Conservation (phyloP, 2,888 invertebrate species). For the Brenthis hecate region DNA sequence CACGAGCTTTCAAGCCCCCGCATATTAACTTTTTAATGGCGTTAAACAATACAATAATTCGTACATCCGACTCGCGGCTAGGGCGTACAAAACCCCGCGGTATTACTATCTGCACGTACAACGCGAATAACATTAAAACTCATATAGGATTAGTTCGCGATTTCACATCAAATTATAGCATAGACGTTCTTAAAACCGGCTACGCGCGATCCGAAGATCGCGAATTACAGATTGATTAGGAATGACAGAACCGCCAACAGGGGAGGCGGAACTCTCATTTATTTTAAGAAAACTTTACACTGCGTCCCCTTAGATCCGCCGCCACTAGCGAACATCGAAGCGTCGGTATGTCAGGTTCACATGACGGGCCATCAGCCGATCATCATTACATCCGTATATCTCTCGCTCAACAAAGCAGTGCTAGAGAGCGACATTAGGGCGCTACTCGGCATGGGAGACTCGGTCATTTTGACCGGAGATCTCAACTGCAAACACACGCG, state of each 20-base stretch:
- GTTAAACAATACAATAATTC: too few relatives aligned
- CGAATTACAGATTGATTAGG: not conserved
- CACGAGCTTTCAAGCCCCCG: too few relatives aligned
- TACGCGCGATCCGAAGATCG: not conserved
- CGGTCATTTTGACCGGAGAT: constrained; percentile 8
- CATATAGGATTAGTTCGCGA: not conserved
- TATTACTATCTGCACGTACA: too few relatives aligned
- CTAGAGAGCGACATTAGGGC: constrained; percentile 10
- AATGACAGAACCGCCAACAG: not conserved
- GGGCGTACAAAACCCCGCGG: too few relatives aligned
- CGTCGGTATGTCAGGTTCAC: constrained; percentile 15
- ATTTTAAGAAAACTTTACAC: constrained; percentile 22
- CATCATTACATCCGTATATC: constrained; percentile 24
- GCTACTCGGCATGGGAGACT: constrained; percentile 9
- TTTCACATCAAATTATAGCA: not conserved
- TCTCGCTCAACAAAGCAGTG: not conserved
- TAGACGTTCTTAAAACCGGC: not conserved
- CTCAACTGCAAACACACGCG: too few relatives aligned
- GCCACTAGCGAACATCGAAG: constrained; percentile 36
- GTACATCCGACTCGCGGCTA: too few relatives aligned
- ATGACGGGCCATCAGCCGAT: constrained; percentile 29
- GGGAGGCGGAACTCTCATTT: constrained; percentile 24
- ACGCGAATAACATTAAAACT: too few relatives aligned
- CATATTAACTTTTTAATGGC: too few relatives aligned
- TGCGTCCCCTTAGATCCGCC: constrained; percentile 20